A percentile compares a stretch with the other conserved stretches of the same genome.
phyloP scores from a whole-genome alignment of 1,140 invertebrate genomes.

The Aphidius ervi region DNA sequence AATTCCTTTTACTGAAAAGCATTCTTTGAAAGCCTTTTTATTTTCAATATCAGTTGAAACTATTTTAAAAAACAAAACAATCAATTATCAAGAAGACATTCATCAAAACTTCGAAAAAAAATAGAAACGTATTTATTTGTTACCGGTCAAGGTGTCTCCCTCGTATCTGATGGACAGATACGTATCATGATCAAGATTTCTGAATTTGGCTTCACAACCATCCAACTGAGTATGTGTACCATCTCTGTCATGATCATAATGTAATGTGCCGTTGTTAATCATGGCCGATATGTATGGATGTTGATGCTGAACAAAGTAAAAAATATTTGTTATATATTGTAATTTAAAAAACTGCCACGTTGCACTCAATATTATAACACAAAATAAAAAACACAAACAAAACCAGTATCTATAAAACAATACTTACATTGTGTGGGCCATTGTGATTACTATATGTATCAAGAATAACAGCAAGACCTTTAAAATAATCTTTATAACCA shows the following conservation, averaged over 20 bases:
- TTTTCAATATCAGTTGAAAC: constrained; percentile 89
- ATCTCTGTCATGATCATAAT: constrained; percentile 97
- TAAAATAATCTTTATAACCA: constrained; percentile 90
- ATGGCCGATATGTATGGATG: constrained; percentile 98
- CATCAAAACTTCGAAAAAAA: constrained; percentile 18
- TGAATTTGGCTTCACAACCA: constrained; percentile 90
- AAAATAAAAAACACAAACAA: background rate
- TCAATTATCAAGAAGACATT: constrained; percentile 16
- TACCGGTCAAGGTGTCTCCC: constrained; percentile 81
- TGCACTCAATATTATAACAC: too few relatives aligned
- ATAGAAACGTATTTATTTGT: constrained; percentile 20
- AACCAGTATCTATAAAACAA: background rate
- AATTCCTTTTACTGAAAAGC: constrained; percentile 86
- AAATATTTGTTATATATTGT: background rate
- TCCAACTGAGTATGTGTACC: constrained; percentile 96
- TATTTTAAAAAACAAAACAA: constrained; percentile 40
- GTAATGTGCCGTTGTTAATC: constrained; percentile 93
- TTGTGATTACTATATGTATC: constrained; percentile 99
- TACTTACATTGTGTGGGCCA: constrained; percentile 90
- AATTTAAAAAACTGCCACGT: too few relatives aligned
- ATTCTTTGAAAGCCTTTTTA: constrained; percentile 90
- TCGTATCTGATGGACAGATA: constrained; percentile 88
- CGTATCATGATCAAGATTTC: constrained; percentile 90
- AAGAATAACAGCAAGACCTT: constrained; percentile 88
- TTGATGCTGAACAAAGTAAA: constrained; percentile 68